Conservation (phyloP, 2,888 invertebrate genomes). For the Philaethria dido region DNA sequence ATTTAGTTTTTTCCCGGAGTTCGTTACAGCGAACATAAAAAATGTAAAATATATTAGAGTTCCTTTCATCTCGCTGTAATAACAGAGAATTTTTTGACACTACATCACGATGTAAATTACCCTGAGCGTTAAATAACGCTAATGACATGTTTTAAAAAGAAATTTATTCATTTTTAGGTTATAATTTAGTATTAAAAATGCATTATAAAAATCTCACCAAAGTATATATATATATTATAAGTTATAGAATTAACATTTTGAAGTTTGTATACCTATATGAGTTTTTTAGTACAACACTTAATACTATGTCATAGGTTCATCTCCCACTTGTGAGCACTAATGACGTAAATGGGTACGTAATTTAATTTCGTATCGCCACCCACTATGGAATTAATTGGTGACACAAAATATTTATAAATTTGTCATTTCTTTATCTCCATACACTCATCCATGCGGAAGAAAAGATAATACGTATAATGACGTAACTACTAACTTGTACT, state of each 20-base stretch:
- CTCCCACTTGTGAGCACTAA: no score
- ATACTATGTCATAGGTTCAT: no score
- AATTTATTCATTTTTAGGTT: background rate
- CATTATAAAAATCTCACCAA: background rate
- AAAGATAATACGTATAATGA: background rate
- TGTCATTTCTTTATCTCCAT: no score
- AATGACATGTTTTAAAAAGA: background rate
- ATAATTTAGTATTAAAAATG: background rate
- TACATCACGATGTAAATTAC: slow-evolving; percentile 13
- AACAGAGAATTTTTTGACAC: slow-evolving; percentile 9
- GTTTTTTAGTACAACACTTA: no score
- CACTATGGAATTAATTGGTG: no score
- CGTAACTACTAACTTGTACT: background rate
- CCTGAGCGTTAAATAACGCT: background rate
- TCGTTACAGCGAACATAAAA: slow-evolving; percentile 9
- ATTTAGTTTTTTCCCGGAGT: slow-evolving; percentile 4
- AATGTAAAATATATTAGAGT: slow-evolving; percentile 3
- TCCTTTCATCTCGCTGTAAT: slow-evolving; percentile 20
- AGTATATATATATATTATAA: no score
- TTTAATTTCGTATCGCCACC: no score
- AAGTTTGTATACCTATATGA: no score
- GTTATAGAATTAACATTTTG: no score
- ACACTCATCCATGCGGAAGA: background rate
- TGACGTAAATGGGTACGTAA: no score
- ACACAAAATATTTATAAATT: no score